These are phyloP conservation scores for Cyprinodon tularosa DNA, from an alignment of 2,113 vertebrate genomes.

Conservation along the genomic window DNA sequence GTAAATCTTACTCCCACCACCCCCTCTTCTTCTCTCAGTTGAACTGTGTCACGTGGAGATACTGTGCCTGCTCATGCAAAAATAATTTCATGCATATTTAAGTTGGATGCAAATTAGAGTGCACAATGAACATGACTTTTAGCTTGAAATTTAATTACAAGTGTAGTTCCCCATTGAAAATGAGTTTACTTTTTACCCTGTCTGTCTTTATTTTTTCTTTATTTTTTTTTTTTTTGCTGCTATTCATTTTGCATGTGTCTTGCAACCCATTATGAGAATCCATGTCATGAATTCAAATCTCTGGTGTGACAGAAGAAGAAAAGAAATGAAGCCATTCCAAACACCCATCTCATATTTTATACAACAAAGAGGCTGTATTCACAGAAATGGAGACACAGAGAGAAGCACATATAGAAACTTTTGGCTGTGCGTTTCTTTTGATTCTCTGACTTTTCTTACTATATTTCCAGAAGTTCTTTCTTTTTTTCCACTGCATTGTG, in stretches of 20 bases:
- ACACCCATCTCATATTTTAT: constrained; percentile 68
- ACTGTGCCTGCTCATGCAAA: constrained; percentile 71
- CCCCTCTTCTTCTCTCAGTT: constrained; percentile 14
- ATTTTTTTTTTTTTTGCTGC: constrained; percentile 36
- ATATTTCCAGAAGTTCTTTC: constrained; percentile 32
- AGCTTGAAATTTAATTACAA: constrained; percentile 80
- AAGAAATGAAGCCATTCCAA: constrained; percentile 30
- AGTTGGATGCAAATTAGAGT: constrained; percentile 73
- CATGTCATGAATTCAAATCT: constrained; percentile 66
- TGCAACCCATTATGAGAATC: constrained; percentile 49
- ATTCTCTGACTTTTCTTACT: constrained; percentile 18
- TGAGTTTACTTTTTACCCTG: constrained; percentile 67
- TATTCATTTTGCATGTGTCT: constrained; percentile 49
- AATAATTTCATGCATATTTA: constrained; percentile 80
- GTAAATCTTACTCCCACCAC: constrained; percentile 33
- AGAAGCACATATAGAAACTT: constrained; percentile 7
- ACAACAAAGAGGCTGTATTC: constrained; percentile 64
- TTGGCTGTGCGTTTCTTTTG: constrained; percentile 3
- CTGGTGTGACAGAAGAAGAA: constrained; percentile 41
- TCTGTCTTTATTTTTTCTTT: constrained; percentile 32
- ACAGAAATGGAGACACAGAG: constrained; percentile 13
- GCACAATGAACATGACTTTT: constrained; percentile 77
- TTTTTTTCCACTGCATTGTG: constrained; percentile 23
- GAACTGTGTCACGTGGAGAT: constrained; percentile 58
- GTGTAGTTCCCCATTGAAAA: constrained; percentile 70